Conservation (phyloP, 2,113 vertebrate genomes). For the Irena cyanogastra region DNA sequence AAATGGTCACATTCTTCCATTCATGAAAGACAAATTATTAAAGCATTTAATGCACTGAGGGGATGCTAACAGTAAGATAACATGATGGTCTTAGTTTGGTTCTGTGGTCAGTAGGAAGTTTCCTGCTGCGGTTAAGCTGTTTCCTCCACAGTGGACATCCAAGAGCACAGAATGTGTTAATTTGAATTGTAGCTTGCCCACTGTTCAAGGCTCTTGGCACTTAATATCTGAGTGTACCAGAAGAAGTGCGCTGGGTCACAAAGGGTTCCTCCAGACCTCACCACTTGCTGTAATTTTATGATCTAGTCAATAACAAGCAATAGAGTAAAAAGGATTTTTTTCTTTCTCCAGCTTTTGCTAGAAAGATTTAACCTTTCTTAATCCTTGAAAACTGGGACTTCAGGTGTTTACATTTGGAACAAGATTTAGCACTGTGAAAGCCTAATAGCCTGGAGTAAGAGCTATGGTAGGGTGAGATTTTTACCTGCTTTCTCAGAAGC, state of each 20-base stretch:
- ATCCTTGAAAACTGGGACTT: background rate
- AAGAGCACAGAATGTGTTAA: background rate
- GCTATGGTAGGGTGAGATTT: background rate
- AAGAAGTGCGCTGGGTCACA: background rate
- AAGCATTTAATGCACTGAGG: background rate
- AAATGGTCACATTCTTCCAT: background rate
- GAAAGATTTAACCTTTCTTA: background rate
- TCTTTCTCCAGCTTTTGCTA: background rate
- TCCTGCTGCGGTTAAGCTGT: background rate
- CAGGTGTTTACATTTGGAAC: background rate
- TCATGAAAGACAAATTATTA: background rate
- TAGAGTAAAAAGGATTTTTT: background rate
- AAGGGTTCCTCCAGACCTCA: background rate
- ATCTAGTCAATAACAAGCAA: background rate
- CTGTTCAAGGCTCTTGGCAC: background rate
- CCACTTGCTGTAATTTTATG: background rate
- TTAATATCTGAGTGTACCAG: background rate
- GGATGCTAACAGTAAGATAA: background rate
- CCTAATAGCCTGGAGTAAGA: background rate
- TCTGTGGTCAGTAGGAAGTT: background rate
- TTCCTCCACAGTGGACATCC: background rate
- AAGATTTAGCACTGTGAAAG: background rate
- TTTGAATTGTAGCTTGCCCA: background rate
- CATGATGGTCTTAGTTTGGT: background rate
- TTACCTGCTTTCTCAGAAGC: background rate